Conservation (phyloP, 2,797 vertebrate species). For the Lagorchestes hirsutus region DNA sequence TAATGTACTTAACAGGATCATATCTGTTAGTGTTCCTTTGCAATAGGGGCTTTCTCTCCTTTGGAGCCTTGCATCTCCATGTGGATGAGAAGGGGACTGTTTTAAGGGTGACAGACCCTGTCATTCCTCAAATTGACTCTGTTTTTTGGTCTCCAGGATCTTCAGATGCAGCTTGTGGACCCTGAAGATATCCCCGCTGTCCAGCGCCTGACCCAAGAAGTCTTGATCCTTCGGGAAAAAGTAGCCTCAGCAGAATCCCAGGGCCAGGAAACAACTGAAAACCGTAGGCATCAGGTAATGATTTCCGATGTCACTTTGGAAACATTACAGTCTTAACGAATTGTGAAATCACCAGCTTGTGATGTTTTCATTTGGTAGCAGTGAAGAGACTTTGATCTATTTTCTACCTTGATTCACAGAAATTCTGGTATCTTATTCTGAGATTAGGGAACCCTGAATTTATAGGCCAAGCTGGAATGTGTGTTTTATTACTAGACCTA, state of each 20-base stretch:
- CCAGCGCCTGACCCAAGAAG: conserved; percentile 91
- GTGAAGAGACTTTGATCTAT: background rate
- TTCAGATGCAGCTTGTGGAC: conserved; percentile 92
- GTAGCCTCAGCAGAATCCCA: conserved; percentile 82
- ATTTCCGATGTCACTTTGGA: background rate
- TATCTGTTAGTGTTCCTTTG: background rate
- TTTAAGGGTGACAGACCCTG: background rate
- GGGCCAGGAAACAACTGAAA: conserved; percentile 81
- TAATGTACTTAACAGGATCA: background rate
- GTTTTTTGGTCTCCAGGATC: conserved; percentile 85
- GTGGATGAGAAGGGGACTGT: background rate
- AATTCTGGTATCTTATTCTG: background rate
- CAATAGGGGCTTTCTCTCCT: background rate
- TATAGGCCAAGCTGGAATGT: background rate
- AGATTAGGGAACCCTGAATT: background rate
- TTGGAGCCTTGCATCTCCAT: background rate
- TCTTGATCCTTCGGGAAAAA: conserved; percentile 90
- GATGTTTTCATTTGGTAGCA: background rate
- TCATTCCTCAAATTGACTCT: background rate
- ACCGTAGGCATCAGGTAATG: conserved; percentile 89
- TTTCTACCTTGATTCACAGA: background rate
- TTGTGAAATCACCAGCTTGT: background rate
- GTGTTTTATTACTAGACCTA: background rate
- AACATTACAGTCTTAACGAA: background rate
- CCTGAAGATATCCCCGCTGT: conserved; percentile 90